Base-by-base conservation (phyloP, 2,888 invertebrate species). In the Lysandra coridon region DNA sequence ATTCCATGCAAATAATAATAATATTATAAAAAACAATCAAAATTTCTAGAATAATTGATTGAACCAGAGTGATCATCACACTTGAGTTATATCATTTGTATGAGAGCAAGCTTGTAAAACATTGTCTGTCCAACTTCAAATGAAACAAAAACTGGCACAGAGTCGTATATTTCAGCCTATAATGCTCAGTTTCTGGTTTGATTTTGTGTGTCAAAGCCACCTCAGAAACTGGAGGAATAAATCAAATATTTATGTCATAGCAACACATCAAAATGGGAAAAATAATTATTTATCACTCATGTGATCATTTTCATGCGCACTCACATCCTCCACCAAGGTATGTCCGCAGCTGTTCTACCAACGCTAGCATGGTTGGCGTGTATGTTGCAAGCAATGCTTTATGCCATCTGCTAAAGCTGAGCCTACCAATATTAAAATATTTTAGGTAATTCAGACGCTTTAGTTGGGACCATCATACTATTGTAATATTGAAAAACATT, bases 271-370 rank as follows among this genome's bases (percentile, higher is more conserved):
- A 78, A 73, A 0, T n/a, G 69, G 17, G 17, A n/a, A 73, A 17
- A 40, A 44, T n/a, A 79, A 78, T 80, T 79, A 80, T 81, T 80
- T 78, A 82, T 82, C 83, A 86, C 84, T 82, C 82, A 80, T 83
- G 84, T 44, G 84, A 83, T 83, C 82, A 82, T 82, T 81, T 82
- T 83, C 90, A 89, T 87, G 88, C 88, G 84, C 90, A 93, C 94
- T 94, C 93, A 94, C 94, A 92, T 92, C 94, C 94, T 89, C 94
- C 94, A 90, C 91, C 91, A 89, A 94, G 93, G 91, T 94, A 94
- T 84, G 90, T 90, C 89, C 93, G 93, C 83, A 94, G 93, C 88
- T 94, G 93, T 89, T 94, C 94, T 89, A 94, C 94, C 93, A 94
- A 91, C 90, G 94, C 94, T 93, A 94, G 92, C 94, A 94, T 94